Evolutionary conservation across 2,797 vertebrate species (phyloP), one percentile per base, ranked within the genome.

Genomic region (Pelochelys cantorii): DNA sequence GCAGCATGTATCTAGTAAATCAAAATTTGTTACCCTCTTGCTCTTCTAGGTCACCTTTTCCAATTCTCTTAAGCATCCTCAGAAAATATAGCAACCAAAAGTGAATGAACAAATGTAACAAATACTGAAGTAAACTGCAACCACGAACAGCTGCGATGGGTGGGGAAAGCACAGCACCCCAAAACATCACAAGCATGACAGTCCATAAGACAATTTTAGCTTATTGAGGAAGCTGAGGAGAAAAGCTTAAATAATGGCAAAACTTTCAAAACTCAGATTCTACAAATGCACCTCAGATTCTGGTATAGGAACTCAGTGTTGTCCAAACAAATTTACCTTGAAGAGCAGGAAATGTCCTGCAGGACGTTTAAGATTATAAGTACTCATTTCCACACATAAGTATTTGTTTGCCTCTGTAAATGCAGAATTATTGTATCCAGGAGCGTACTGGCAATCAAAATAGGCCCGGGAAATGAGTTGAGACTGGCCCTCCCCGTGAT

Each of bases 181-280:
- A 80, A 90, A 88, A 94, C 85, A 94, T 93, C 83, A 94, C 92
- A 92, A 95, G 87, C 17, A 29, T 85, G 93, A 94, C 85, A 37
- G 87, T 96, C 96, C 94, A 5, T 9, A 29, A 23, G n/a, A 89
- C 5, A 29, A 75, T 65, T 82, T 95, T 92, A 89, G 85, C 48
- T 89, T 90, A 65, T 31, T 17, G 87, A 93, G 91, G 79, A 86
- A 62, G 60, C 86, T 78, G 84, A 84, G 82, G 89, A 74, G 65
- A 54, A 84, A 88, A 37, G 57, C 82, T 91, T 94, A 94, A 95
- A 88, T 77, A 83, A 34, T 25, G 79, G 34, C 5, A 81, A 65
- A 25, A 13, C 84, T 92, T 94, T 95, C 77, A 88, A 82, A 93
- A 65, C 53, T 42, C 59, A 62, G 79, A n/a, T 81, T 83, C 81